Evolutionary conservation across 2,888 invertebrate species (phyloP), one percentile per base, ranked within the genome.

Genomic region (Drosophila antonietae): DNA sequence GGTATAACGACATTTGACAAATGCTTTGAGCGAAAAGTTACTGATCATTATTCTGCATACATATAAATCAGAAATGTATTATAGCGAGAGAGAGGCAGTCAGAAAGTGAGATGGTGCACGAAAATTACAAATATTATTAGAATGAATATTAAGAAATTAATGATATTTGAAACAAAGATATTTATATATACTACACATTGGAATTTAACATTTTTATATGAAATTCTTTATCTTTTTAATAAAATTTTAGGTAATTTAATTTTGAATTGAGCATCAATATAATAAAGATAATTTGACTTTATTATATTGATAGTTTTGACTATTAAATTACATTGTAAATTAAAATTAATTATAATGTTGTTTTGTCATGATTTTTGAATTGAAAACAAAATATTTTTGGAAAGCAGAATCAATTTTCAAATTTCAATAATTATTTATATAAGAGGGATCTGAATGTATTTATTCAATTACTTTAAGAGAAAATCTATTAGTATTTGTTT

Each of bases 1-100:
- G 68, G 67, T 41, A 68, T 41, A 35, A 37, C 58, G 44, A 33
- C 57, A 47, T 44, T 65, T 65, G 47, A 67, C 10, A 62, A 66
- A 55, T 18, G 55, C 15, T 44, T 41, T 28, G 23, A n/a, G 35
- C 28, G 14, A n/a, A 3, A 41, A 28, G 2, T 37, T 44, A 62
- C 64, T 28, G 41, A 43, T 15, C 8, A 20, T 15, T 12, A 46
- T 47, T 39, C 33, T 18, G 14, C n/a, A 39, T 12, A 10, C 2
- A 15, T 53, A 20, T 41, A 5, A n/a, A 35, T 35, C 3, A n/a
- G 14, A 41, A 14, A 8, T 18, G n/a, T 8, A 41, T 41, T 18
- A 41, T 20, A 3, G n/a, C 1, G 3, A n/a, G 6, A 12, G 6
- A 28, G n/a, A 8, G 5, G 2, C 12, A 8, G 2, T 15, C 35